Conservation (phyloP, 2,888 invertebrate genomes). For the Aricia artaxerxes region DNA sequence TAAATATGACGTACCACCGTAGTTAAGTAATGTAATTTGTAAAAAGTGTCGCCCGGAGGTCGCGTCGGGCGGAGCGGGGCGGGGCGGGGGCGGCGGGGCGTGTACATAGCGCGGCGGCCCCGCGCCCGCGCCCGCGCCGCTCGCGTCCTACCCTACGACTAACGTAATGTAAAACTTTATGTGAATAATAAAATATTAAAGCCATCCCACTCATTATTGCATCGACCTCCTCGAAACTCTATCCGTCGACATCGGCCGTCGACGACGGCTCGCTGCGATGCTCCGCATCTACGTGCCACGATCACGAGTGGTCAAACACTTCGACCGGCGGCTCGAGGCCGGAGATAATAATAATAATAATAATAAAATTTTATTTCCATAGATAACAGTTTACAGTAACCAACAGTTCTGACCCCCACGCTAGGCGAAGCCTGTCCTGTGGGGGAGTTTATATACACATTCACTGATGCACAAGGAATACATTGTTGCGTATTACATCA, state of each 20-base stretch:
- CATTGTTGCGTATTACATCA: too few species aligned
- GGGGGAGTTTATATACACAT: too few species aligned
- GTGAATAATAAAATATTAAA: conserved; percentile 42
- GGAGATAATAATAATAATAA: too few species aligned
- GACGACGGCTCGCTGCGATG: neutral
- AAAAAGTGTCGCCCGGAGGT: conserved; percentile 42
- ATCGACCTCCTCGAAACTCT: neutral
- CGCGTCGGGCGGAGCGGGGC: neutral
- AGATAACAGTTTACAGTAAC: too few species aligned
- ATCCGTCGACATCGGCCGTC: neutral
- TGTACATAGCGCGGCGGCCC: conserved; percentile 23
- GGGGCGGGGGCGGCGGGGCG: conserved; percentile 30
- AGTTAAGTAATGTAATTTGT: conserved; percentile 33
- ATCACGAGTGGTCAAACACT: too few species aligned
- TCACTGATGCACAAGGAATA: too few species aligned
- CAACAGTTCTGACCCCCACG: too few species aligned
- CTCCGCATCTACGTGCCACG: too few species aligned
- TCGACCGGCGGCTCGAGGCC: too few species aligned
- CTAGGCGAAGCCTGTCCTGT: too few species aligned
- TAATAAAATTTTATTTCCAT: too few species aligned
- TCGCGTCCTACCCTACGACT: neutral
- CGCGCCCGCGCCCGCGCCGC: neutral
- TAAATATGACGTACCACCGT: conserved; percentile 3
- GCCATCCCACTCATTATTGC: conserved; percentile 26
- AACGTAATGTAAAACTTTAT: conserved; percentile 37